Base-by-base conservation (phyloP, 2,797 vertebrate species). In the Microctenopoma lineatum region DNA sequence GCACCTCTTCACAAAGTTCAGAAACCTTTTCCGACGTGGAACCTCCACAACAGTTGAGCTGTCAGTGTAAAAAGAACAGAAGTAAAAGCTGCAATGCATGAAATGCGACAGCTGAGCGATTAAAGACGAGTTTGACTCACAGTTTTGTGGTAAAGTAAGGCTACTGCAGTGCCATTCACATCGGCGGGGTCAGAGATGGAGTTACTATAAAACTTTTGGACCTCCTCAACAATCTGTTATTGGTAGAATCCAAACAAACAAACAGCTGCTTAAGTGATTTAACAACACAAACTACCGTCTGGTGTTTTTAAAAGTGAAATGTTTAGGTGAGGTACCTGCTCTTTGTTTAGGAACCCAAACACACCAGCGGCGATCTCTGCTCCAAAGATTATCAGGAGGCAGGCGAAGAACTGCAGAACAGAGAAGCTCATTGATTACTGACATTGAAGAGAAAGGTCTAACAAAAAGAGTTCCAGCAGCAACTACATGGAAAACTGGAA, bases 351-450 rank as follows among this genome's bases (percentile, higher is more conserved):
- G 87, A 98, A 97, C 84, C 97, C 96, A 92, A 98, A 98, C 70
- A 98, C 96, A 67, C 98, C 97, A 60, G 96, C 96, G 5, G 96
- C 95, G 64, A 99, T 83, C 91, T 98, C 97, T 70, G 97, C 96
- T 42, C 96, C 97, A 90, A 99, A 98, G 93, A 99, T 97, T 54
- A 99, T 94, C 90, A 99, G 79, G 13, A 99, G 94, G 88, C 96
- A 98, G 50, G 95, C 93, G 69, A 99, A 99, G 89, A 99, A 99
- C 98, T 99, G 91, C 29, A 80, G 62, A 74, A 53, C 3, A 73
- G 11, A 69, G 41, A 53, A 38, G 14, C 14, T 38, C 73, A 56
- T 1, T 14, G 4, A 4, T 41, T 12, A 41, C 13, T 15, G 11
- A 41, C 11, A 1, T 34, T 14, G 36, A 38, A 29, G 27, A 29